Percentiles rank a stretch among this genome's conserved stretches.
Evolutionary conservation across 2,113 vertebrate genomes (phyloP).

Genomic region (Symphodus melops): DNA sequence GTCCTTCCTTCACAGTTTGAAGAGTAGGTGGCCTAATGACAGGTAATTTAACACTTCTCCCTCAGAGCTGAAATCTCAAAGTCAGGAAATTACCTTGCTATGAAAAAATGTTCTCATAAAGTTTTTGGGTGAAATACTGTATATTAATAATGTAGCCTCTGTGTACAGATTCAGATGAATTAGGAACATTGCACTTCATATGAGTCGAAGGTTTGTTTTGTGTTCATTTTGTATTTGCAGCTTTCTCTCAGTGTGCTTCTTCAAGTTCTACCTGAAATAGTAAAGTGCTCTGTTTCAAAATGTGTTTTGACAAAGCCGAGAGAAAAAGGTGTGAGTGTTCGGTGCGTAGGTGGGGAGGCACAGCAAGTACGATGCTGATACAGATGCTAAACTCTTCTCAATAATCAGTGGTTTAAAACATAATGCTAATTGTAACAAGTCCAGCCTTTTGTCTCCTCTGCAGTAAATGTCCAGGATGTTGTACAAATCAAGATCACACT

Average conservation of each 20-base stretch:
- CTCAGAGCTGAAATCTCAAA: conserved; percentile 14
- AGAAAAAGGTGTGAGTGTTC: conserved; percentile 1
- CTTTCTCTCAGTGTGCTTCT: background rate
- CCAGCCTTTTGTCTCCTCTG: no score
- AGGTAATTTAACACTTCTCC: conserved; percentile 39
- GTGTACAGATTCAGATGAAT: background rate
- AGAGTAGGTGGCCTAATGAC: conserved; percentile 35
- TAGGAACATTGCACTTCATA: background rate
- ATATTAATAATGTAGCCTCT: conserved; percentile 1
- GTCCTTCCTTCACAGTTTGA: conserved; percentile 40
- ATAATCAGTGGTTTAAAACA: background rate
- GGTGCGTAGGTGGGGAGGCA: background rate
- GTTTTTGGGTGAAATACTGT: conserved; percentile 31
- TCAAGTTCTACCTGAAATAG: background rate
- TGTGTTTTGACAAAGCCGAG: background rate
- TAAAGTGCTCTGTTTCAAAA: background rate
- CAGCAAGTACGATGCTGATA: background rate
- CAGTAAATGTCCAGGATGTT: no score
- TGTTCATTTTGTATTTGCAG: background rate
- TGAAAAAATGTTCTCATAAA: background rate
- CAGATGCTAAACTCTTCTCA: background rate
- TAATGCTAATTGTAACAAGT: no score
- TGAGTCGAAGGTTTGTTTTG: conserved; percentile 2
- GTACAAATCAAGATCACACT: no score
- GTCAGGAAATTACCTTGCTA: conserved; percentile 10